Evolutionary conservation across 2,113 vertebrate species (phyloP), one percentile per base, ranked within the genome.

Genomic region (Chunga burmeisteri): DNA sequence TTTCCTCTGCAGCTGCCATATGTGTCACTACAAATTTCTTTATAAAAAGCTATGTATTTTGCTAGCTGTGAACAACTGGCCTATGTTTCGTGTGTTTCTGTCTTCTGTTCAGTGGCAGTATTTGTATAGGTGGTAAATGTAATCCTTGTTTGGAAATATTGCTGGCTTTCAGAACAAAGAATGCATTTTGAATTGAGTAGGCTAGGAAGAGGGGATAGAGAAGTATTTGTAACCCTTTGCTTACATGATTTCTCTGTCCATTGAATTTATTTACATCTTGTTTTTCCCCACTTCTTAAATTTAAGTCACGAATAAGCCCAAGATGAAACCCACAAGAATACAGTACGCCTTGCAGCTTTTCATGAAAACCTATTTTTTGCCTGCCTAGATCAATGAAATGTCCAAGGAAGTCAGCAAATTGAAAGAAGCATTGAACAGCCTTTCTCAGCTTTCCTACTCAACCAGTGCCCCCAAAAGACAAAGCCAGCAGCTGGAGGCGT

Each of bases 361-460:
- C 17, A 21, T 26, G 9, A 47, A 65, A 74, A 38, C 19, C 30
- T 52, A 5, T 42, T 68, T 71, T 80, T 90, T 86, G 8, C 30
- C 38, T 90, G 20, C 20, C 58, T 93, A 99, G 99, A 99, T 99
- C 94, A 98, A 97, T 65, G 99, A 99, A 94, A 98, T 99, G 97
- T 98, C 99, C 1, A 99, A 99, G 92, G 99, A 99, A 97, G 99
- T 99, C n/a, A 97, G 93, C 92, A 99, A 99, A 93, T 96, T 99
- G 90, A 99, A 99, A 97, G 99, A 99, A 71, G 99, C 99, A 12
- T 87, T 99, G 80, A 99, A 99, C 98, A 99, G 99, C 97, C 98
- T 99, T 79, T 99, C 99, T 7, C 99, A 99, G 98, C 99, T 99
- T 74, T 99, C 99, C 22, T 99, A 99, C 95, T 98, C 98, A 3